Base-by-base conservation (phyloP, 2,888 invertebrate genomes). In the Athalia cordata region DNA sequence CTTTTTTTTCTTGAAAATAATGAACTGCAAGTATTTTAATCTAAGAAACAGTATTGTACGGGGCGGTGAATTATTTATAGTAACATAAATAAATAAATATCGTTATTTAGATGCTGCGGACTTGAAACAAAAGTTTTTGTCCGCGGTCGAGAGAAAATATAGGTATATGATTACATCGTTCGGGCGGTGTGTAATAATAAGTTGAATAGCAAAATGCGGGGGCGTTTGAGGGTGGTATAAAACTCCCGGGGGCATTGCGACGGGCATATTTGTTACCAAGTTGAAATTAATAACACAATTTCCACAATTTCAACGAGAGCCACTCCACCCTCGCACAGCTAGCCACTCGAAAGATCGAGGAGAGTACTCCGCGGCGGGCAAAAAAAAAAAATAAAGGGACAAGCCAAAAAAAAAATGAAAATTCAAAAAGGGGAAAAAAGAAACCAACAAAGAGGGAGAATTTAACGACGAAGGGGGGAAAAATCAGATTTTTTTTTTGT, bases 201-300 rank as follows among this genome's bases (percentile, higher is more conserved):
- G 52, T 52, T 68, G 55, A 68, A 68, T 68, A 15, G 68, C 68
- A 55, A 43, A 68, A 55, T n/a, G 43, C 68, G n/a, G 68, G 68
- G 29, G 68, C 55, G 50, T 50, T 55, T 5, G 52, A 68, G 68
- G 52, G 52, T 52, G 52, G 15, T 11, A 29, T 55, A 15, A 55
- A 68, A 68, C 68, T 68, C 52, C 68, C 68, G 55, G 52, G 43
- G 45, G 68, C 68, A 55, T 68, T 68, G 52, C 68, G 68, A 52
- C 68, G 50, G 55, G 68, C 50, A 68, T 68, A 68, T 68, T 68
- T 68, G 68, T 68, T 68, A 29, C 29, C 29, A 29, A 29, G 29
- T 29, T 29, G 47, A 68, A 68, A 68, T 68, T 68, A 68, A 68
- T 68, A 68, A 68, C 52, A 68, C 68, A 68, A 68, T 68, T 68